Evolutionary conservation across 2,797 vertebrate genomes (phyloP).

Genomic region (Pangasius djambal): DNA sequence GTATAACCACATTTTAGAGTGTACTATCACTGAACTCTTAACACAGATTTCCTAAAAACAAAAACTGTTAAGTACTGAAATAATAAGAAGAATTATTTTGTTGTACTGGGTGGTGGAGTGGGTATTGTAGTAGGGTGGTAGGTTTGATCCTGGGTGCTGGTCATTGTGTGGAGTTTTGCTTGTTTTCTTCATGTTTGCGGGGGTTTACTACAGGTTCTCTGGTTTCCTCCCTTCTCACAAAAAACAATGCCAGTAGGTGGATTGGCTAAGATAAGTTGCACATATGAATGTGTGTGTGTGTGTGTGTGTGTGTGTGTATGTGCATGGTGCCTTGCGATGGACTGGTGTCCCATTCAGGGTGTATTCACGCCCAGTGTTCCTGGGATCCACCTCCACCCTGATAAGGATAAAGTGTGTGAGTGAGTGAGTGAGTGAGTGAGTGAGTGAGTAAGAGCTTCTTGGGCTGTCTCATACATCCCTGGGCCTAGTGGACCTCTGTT

Average conservation of each 20-base stretch:
- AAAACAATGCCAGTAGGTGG: not conserved
- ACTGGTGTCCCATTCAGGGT: not conserved
- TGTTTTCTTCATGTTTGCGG: not conserved
- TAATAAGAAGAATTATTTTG: not conserved
- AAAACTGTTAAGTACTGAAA: not conserved
- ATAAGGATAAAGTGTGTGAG: too few species aligned
- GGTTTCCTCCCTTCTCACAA: not conserved
- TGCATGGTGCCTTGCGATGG: not conserved
- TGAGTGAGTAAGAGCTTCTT: too few species aligned
- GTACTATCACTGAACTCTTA: not conserved
- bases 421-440: too few species aligned
- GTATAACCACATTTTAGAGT: not conserved
- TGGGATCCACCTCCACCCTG: not conserved
- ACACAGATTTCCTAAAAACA: not conserved
- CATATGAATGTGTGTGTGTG: not conserved
- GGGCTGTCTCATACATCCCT: too few species aligned
- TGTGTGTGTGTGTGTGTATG: not conserved
- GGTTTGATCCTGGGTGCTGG: not conserved
- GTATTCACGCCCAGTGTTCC: not conserved
- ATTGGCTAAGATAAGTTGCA: not conserved
- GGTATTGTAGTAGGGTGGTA: not conserved
- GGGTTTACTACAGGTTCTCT: not conserved
- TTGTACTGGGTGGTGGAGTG: not conserved
- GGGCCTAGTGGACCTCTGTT: not conserved
- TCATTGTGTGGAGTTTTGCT: not conserved